Evolutionary conservation across 2,888 invertebrate genomes (phyloP), one percentile per base, ranked within the genome.

Genomic region (Eubasilissa splendida): DNA sequence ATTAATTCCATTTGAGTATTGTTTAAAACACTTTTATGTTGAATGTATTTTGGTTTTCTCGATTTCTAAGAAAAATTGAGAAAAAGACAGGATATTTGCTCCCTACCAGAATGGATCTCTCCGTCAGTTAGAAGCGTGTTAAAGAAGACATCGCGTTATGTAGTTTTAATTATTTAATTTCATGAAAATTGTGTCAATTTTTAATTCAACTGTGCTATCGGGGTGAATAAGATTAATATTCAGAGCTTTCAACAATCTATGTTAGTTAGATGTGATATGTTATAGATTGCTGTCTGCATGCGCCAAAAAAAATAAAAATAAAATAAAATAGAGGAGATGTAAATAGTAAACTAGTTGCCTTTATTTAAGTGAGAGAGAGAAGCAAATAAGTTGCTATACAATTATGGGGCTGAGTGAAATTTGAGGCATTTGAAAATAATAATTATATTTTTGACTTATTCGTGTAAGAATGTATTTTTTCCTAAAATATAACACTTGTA

Each of bases 271-370:
- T 31, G 76, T 80, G 70, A 73, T 71, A 76, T 76, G 76, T 79
- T 81, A 63, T 71, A 81, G 68, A 76, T 76, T 75, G 70, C 79
- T 82, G 82, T 82, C 74, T 82, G 82, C 65, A 70, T 77, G 77
- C 82, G 82, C 82, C 82, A 82, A 82, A 82, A 81, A 82, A 82
- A 73, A 82, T 80, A 82, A 81, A 82, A 82, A 73, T 73, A 11
- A 59, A 52, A 80, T 66, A 58, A 66, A 75, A 78, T 77, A 79
- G 76, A 76, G 76, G 81, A 77, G 82, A 71, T 82, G 82, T 82
- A 80, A 73, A 81, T 79, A 78, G 59, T 68, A 53, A 52, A 77
- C 54, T 76, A 77, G 80, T 74, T 77, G 80, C 77, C 77, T 80
- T 66, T 31, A 65, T 60, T 63, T 52, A 70, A 70, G 52, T 33